Conservation (phyloP, 2,113 vertebrate genomes). For the Phoenicopterus ruber region DNA sequence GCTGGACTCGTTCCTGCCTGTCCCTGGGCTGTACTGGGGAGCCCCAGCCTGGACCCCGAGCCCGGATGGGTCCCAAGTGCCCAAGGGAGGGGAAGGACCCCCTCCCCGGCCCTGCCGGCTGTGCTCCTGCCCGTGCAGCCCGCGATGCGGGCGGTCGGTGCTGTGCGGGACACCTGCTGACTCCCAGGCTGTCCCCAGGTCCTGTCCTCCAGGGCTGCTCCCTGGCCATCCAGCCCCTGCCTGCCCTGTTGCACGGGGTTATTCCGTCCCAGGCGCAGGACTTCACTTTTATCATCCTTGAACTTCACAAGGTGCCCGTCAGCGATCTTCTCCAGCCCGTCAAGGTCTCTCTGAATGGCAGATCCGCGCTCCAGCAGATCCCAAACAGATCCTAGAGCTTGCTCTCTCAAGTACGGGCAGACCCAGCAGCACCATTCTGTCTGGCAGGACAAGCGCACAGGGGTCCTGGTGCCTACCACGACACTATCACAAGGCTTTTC, state of each 20-base stretch:
- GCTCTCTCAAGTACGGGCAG: too few species aligned
- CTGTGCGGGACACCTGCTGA: too few species aligned
- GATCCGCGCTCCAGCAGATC: neutral
- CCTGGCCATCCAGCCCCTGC: neutral
- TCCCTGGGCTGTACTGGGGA: neutral
- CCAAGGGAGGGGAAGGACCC: too few species aligned
- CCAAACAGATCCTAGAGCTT: too few species aligned
- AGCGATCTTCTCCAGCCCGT: neutral
- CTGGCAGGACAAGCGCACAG: rapidly evolving
- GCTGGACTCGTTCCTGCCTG: neutral
- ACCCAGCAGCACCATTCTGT: neutral
- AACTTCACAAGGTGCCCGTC: neutral
- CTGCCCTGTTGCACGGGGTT: too few species aligned
- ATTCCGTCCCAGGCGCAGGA: neutral
- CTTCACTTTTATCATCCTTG: neutral
- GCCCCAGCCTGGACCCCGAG: neutral
- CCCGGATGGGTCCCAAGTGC: neutral
- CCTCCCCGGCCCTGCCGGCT: too few species aligned
- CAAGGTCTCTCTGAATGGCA: too few species aligned
- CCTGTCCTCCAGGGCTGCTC: neutral
- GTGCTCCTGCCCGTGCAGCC: neutral
- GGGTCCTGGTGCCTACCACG: neutral
- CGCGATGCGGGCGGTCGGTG: rapidly evolving
- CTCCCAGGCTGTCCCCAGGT: neutral
- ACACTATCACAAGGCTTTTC: neutral